Percentiles rank a stretch among this genome's conserved stretches.
These are phyloP conservation scores for Pectinophora gossypiella DNA, from an alignment of 1,140 invertebrate genomes.

Conservation along the genomic window DNA sequence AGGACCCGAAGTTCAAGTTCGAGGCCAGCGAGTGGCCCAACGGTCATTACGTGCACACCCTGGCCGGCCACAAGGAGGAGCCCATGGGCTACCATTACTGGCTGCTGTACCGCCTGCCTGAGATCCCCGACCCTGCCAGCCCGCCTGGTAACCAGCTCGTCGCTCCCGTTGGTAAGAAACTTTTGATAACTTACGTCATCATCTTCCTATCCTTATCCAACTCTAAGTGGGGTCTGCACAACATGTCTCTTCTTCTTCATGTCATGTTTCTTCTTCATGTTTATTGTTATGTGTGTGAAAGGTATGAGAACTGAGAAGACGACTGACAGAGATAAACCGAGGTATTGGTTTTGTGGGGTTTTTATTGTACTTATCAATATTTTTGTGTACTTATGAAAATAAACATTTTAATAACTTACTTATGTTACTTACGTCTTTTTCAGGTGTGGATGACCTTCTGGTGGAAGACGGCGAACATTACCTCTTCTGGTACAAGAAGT, in stretches of 20 bases:
- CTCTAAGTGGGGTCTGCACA: no score
- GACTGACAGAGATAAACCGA: no score
- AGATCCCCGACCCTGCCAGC: conserved; percentile 83
- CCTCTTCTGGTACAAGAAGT: conserved; percentile 93
- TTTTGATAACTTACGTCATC: no score
- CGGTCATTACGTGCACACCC: conserved; percentile 91
- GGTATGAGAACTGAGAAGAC: no score
- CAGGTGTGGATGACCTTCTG: conserved; percentile 89
- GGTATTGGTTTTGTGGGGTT: no score
- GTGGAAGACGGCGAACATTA: conserved; percentile 90
- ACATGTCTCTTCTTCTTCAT: no score
- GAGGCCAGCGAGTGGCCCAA: conserved; percentile 91
- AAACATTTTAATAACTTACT: neutral
- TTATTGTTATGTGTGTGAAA: no score
- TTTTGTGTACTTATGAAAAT: neutral
- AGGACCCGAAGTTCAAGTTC: conserved; percentile 82
- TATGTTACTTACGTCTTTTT: no score
- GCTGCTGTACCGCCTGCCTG: conserved; percentile 87
- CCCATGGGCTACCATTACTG: conserved; percentile 92
- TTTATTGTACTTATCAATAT: no score
- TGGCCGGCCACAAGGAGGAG: conserved; percentile 90
- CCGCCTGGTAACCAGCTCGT: conserved; percentile 90
- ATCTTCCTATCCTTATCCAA: no score
- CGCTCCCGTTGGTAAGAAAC: conserved; percentile 85
- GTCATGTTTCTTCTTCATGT: no score